Base-by-base conservation (phyloP, 2,113 vertebrate genomes). In the Struthio camelus region DNA sequence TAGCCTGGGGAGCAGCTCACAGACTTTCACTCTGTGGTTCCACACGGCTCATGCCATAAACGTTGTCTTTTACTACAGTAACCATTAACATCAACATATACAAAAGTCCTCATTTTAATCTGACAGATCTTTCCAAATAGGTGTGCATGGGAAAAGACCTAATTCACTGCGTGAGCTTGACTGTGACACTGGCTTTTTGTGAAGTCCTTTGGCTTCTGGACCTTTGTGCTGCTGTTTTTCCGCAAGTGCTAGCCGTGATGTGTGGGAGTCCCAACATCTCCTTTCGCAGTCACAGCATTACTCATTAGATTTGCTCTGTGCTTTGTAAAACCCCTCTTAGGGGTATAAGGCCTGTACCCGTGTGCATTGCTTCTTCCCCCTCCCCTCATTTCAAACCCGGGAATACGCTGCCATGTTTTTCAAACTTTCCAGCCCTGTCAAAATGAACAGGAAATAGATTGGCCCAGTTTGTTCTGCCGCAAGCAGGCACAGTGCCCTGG, bases 401-500 rank as follows among this genome's bases (percentile, higher is more conserved):
- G 38, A 91, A 61, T 10, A n/a, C 4, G 1, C 64, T 67, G n/a
- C 48, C 24, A 85, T 40, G 38, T 17, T 80, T 85, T 76, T 44
- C 54, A 56, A n/a, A 34, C 32, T 91, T 83, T 54, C 56, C 58
- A 81, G 59, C 6, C 14, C 51, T n/a, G 19, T 0, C 1, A 3
- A 71, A 61, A 58, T 2, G 8, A 32, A 80, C 13, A 40, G 36
- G 53, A 81, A 61, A 46, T 32, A 34, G 59, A 12, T 1, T 6
- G n/a, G 36, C 11, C 7, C 27, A 1, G 27, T 8, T 27, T 3
- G 1, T 38, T 70, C 0, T 0, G n/a, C 32, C 70, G 58, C 53
- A 82, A 46, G 20, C 2, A 6, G 1, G 2, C 20, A 11, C 10
- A 0, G 42, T 4, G 5, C 8, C 72, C 42, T 0, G 0, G 56